Base-by-base conservation (phyloP, 2,888 invertebrate species). In the Leucoptera coffeella region DNA sequence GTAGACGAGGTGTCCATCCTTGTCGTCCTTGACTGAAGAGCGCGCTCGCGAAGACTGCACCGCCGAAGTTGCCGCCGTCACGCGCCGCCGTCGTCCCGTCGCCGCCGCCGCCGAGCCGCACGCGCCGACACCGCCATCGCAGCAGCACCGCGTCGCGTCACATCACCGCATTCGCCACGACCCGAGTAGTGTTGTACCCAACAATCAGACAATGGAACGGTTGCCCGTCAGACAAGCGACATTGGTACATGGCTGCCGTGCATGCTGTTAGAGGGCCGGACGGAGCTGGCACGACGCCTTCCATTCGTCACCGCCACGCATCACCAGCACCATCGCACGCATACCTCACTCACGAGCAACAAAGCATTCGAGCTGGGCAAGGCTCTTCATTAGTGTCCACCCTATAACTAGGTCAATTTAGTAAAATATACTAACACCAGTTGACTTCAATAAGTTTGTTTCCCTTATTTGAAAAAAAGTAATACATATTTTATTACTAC, bases 1-100 rank as follows among this genome's bases (percentile, higher is more conserved):
- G 87, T 97, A 99, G 75, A 99, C 87, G 78, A 99, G 92, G 77
- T 99, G 97, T 75, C 99, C 99, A 75, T 99, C 97, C 77, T 89
- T 89, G 80, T 99, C 97, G 80, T 99, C 95, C 82, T 93, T 91
- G 75, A 96, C 86, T 73, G 90, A 87, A 72, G 92, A 89, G 67
- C 69, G 67, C 62, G 85, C 83, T 61, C 83, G 78, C 71, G 85
- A 84, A 77, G 82, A 84, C 85, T 86, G 82, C 75, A 64, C 50
- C 54, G 46, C 46, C n/a, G n/a, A n/a, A n/a, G n/a, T n/a, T n/a
- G n/a, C n/a, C n/a, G n/a, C n/a, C n/a, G n/a, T n/a, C n/a, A n/a
- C n/a, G 44, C 46, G 39, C 31, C 22, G 33, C 35, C 36, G 39
- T 38, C 32, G 29, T 34, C 32, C 29, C 32, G 22, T 30, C 32